Conservation (phyloP, 2,888 invertebrate genomes). For the Cephus nigrinus region DNA sequence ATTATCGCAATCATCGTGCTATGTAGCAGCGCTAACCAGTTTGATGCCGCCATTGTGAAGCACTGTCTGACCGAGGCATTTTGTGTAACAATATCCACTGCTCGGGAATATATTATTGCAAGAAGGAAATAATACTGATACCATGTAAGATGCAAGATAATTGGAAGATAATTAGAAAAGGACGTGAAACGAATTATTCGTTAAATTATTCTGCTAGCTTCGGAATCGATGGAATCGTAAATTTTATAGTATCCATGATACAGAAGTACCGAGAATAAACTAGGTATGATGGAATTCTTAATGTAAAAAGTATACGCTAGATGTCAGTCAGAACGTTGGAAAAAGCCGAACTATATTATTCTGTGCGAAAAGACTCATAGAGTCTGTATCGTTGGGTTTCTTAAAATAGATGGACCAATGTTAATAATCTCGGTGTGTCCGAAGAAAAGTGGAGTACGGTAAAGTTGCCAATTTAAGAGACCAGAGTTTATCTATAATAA, state of each 20-base stretch:
- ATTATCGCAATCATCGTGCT: not conserved
- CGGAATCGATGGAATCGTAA: not conserved
- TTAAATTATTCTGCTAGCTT: not conserved
- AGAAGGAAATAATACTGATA: not conserved
- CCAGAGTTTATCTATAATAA: not conserved
- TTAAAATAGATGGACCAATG: not conserved
- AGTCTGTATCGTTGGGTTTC: not conserved
- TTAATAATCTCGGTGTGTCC: not conserved
- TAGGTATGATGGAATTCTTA: not conserved
- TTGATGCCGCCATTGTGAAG: constrained; percentile 27
- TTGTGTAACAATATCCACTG: not conserved
- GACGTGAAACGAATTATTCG: not conserved
- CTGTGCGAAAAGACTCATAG: not conserved
- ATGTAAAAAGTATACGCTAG: not conserved
- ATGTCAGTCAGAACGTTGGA: not conserved
- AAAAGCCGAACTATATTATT: not conserved
- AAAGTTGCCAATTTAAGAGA: not conserved
- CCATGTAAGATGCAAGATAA: not conserved
- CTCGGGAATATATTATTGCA: not conserved
- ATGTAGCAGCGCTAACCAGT: not conserved
- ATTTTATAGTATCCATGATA: not conserved
- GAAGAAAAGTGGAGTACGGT: not conserved
- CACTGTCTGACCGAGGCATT: not conserved
- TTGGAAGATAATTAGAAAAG: not conserved
- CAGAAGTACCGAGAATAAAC: not conserved